Evolutionary conservation across 2,113 vertebrate species (phyloP).

Genomic region (Sebastes fasciatus): DNA sequence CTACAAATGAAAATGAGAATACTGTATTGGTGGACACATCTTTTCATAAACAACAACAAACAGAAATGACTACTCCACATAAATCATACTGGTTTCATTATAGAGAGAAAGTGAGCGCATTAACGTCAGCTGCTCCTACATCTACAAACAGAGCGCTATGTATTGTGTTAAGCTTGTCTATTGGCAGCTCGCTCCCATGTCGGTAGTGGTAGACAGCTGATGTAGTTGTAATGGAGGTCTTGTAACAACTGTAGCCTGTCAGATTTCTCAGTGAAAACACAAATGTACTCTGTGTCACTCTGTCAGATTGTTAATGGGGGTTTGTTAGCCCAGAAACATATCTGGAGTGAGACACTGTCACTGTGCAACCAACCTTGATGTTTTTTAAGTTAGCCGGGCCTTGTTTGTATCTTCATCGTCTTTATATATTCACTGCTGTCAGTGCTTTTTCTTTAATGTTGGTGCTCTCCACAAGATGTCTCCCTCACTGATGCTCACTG

Average conservation of each 20-base stretch:
- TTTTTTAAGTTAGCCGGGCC: conserved; percentile 45
- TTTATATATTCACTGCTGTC: conserved; percentile 53
- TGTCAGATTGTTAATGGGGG: conserved; percentile 73
- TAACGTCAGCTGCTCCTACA: conserved; percentile 5
- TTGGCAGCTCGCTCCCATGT: conserved; percentile 50
- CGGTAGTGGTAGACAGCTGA: conserved; percentile 59
- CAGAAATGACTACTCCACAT: neutral
- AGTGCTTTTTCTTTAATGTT: conserved; percentile 28
- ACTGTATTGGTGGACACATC: neutral
- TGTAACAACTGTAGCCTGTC: conserved; percentile 72
- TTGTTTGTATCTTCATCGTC: conserved; percentile 43
- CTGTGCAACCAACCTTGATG: conserved; percentile 60
- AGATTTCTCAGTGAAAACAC: conserved; percentile 74
- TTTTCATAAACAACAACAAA: conserved; percentile 2
- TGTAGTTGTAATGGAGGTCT: conserved; percentile 73
- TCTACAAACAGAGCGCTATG: conserved; percentile 20
- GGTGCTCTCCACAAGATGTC: conserved; percentile 71
- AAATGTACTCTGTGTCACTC: conserved; percentile 71
- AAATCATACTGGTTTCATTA: neutral
- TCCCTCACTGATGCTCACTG: conserved; percentile 67
- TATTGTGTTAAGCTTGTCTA: conserved; percentile 9
- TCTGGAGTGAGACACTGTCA: conserved; percentile 49
- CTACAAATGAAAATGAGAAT: neutral
- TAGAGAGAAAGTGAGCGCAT: neutral
- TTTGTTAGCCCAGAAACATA: conserved; percentile 66